These are phyloP conservation scores for Mycetomoellerius zeteki DNA, from an alignment of 1,140 invertebrate genomes.

Conservation along the genomic window DNA sequence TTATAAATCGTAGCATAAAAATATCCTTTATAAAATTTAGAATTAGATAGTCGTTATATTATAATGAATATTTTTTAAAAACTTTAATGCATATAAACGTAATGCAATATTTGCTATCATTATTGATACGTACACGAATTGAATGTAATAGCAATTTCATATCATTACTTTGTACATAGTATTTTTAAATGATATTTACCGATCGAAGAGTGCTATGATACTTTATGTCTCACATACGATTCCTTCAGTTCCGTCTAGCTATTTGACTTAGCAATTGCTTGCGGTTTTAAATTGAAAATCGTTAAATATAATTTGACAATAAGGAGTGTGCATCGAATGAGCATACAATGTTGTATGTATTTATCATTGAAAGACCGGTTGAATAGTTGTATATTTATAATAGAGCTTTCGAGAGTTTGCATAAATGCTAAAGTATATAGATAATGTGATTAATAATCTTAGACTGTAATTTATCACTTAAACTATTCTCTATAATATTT, in stretches of 20 bases:
- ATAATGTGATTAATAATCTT: background rate
- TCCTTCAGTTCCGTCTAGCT: background rate
- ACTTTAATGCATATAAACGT: background rate
- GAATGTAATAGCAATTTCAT: background rate
- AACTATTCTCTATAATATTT: background rate
- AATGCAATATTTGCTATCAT: background rate
- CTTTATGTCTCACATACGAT: conserved; percentile 49
- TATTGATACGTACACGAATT: background rate
- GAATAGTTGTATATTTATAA: background rate
- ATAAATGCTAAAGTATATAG: background rate
- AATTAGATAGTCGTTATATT: background rate
- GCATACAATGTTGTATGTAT: too few relatives aligned
- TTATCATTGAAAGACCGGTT: background rate
- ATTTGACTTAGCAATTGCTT: background rate
- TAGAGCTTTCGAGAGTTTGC: background rate
- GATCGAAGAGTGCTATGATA: conserved; percentile 57
- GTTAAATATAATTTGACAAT: background rate
- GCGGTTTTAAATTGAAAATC: conserved; percentile 18
- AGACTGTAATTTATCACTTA: background rate
- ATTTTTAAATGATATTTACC: background rate
- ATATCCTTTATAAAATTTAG: background rate
- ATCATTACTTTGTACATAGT: background rate
- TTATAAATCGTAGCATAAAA: background rate
- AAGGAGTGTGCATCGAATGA: background rate
- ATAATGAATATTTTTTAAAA: background rate